Base-by-base conservation (phyloP, 2,888 invertebrate species). In the Drosophila leonis region DNA sequence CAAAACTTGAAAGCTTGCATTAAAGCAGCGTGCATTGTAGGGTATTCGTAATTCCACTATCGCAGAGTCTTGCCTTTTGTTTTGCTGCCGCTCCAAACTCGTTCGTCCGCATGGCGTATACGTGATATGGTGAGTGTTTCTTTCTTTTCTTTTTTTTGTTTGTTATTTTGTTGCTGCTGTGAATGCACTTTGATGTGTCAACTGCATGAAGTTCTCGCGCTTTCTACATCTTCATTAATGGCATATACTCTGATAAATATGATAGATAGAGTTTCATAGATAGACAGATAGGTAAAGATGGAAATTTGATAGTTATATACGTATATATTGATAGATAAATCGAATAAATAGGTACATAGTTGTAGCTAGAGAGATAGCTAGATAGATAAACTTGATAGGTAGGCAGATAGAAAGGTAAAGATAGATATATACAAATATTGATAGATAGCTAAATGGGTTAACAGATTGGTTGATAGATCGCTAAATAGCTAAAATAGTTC, bases 51-150 rank as follows among this genome's bases (percentile, higher is more conserved):
- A 15, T 24, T 24, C 24, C 44, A 44, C 15, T 69, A 69, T 27
- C 4, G 1, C 0, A 1, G 4, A 18, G 27, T 35, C 39, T 31
- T 18, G 54, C 15, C 18, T 37, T 10, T 18, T 51, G 46, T 46
- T 39, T 9, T n/a, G 39, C 46, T 42, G 35, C 39, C 49, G 49
- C 1, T 52, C 4, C 18, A 64, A 67, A 74, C 51, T 55, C 13
- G 60, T 66, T 71, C 35, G 56, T 24, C 20, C 24, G 52, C 66
- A 18, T 18, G 9, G 37, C 76, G 77, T 77, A 77, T 77, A 77
- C 77, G 64, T 72, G 77, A 77, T 70, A 59, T 64, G 51, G 6
- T 27, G 37, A 55, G 66, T 31, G 18, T 63, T 65, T 57, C n/a
- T n/a, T 10, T 1, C 10, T 41, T 18, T n/a, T n/a, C 24, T 24